phyloP scores from a whole-genome alignment of 2,888 invertebrate genomes.

The Acanthopleura granulata region DNA sequence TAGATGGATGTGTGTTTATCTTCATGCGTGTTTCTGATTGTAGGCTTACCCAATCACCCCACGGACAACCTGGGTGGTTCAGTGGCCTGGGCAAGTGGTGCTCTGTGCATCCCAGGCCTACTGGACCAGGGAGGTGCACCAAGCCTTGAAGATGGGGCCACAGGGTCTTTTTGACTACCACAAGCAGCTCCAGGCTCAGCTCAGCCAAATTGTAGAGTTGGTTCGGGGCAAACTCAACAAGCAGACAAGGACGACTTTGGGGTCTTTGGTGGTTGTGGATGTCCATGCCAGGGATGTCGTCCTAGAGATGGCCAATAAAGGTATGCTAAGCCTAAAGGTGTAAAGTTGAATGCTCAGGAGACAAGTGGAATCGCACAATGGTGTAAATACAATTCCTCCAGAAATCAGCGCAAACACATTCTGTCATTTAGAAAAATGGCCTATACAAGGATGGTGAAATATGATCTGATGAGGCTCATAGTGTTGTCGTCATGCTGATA shows the following conservation, averaged over 20 bases:
- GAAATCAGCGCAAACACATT: no score
- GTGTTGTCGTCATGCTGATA: no score
- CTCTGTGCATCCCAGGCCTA: slow-evolving; percentile 84
- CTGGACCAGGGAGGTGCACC: slow-evolving; percentile 86
- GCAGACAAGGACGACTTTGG: slow-evolving; percentile 90
- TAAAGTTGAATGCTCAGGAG: not conserved
- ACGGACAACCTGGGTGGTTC: slow-evolving; percentile 84
- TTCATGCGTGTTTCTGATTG: not conserved
- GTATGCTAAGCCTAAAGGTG: slow-evolving; percentile 33
- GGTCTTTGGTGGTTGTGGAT: slow-evolving; percentile 91
- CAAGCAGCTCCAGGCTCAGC: slow-evolving; percentile 75
- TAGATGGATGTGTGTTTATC: no score
- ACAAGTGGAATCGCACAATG: not conserved
- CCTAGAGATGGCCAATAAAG: slow-evolving; percentile 72
- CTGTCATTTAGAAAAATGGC: no score
- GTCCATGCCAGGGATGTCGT: slow-evolving; percentile 94
- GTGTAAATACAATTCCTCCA: not conserved
- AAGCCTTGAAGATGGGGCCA: slow-evolving; percentile 77
- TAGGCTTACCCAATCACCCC: slow-evolving; percentile 65
- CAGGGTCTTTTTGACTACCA: slow-evolving; percentile 75
- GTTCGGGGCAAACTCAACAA: slow-evolving; percentile 86
- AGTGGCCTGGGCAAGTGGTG: slow-evolving; percentile 94
- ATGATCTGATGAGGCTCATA: no score
- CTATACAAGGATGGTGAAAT: no score
- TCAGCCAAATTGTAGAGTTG: slow-evolving; percentile 81